These are phyloP conservation scores for Leptinotarsa undecemlineata DNA, from an alignment of 1,140 invertebrate genomes.

Conservation along the genomic window DNA sequence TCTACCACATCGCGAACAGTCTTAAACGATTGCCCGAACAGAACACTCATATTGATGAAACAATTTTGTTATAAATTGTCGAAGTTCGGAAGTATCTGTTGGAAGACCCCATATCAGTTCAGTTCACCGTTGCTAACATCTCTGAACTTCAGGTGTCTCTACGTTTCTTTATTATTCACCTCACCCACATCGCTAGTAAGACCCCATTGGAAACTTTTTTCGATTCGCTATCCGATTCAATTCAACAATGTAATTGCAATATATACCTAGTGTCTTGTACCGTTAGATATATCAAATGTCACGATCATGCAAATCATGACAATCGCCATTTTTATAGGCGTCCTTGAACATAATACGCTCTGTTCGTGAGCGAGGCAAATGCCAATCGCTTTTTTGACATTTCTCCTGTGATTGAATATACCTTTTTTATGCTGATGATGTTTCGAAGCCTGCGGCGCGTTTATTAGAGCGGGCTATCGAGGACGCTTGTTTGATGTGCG, in stretches of 20 bases:
- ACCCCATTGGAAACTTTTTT: not conserved
- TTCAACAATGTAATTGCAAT: slow-evolving; percentile 2
- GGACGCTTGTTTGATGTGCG: not conserved
- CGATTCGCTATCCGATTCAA: slow-evolving; percentile 1
- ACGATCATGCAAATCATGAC: slow-evolving; percentile 20
- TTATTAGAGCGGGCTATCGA: slow-evolving; percentile 1
- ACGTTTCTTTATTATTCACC: not conserved
- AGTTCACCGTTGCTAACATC: not conserved
- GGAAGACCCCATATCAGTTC: too few relatives aligned
- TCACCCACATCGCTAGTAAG: not conserved
- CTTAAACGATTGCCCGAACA: too few relatives aligned
- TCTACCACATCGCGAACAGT: too few relatives aligned
- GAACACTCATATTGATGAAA: too few relatives aligned
- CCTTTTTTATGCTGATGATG: not conserved
- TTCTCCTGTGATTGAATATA: slow-evolving; percentile 12
- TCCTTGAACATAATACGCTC: slow-evolving; percentile 17
- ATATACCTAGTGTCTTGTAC: slow-evolving; percentile 3
- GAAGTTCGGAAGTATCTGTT: too few relatives aligned
- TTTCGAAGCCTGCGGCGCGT: not conserved
- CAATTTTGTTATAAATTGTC: too few relatives aligned
- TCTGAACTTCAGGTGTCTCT: not conserved
- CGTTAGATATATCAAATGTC: slow-evolving; percentile 16
- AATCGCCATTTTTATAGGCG: slow-evolving; percentile 14
- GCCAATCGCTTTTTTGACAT: slow-evolving; percentile 20
- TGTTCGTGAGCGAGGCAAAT: slow-evolving; percentile 4